phyloP scores from a whole-genome alignment of 1,140 invertebrate species.

The Heliconius congener region DNA sequence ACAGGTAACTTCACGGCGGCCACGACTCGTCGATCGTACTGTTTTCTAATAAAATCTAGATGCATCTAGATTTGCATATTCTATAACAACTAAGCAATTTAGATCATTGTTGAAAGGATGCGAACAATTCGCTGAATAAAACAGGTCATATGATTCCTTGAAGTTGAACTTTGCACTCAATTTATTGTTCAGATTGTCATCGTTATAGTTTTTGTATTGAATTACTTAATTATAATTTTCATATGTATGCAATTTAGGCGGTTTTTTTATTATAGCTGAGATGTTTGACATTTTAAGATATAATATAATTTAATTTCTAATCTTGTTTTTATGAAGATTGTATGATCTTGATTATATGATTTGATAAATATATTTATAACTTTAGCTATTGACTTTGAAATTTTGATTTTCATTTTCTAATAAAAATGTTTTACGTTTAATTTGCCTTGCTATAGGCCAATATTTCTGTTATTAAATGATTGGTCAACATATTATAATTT shows the following conservation, averaged over 20 bases:
- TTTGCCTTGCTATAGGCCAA: too few species aligned
- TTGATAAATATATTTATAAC: too few species aligned
- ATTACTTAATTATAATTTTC: slow-evolving; percentile 5
- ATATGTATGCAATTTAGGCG: neutral
- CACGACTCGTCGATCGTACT: too few species aligned
- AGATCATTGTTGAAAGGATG: slow-evolving; percentile 37
- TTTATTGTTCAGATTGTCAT: slow-evolving; percentile 7
- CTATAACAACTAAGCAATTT: slow-evolving; percentile 19
- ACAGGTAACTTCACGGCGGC: too few species aligned
- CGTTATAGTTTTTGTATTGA: neutral
- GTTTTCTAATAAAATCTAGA: slow-evolving; percentile 17
- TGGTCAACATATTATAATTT: too few species aligned
- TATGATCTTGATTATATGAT: too few species aligned
- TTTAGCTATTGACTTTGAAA: too few species aligned
- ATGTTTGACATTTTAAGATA: neutral
- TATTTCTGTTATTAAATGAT: too few species aligned
- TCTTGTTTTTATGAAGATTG: too few species aligned
- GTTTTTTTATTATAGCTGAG: neutral
- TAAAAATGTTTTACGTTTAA: too few species aligned
- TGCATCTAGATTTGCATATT: slow-evolving; percentile 28
- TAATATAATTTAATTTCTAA: too few species aligned
- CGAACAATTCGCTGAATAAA: slow-evolving; percentile 41
- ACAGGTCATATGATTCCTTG: slow-evolving; percentile 25
- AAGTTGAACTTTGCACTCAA: slow-evolving; percentile 19
- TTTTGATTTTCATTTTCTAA: too few species aligned